Base-by-base conservation (phyloP, 2,888 invertebrate genomes). In the Eristalis pertinax region DNA sequence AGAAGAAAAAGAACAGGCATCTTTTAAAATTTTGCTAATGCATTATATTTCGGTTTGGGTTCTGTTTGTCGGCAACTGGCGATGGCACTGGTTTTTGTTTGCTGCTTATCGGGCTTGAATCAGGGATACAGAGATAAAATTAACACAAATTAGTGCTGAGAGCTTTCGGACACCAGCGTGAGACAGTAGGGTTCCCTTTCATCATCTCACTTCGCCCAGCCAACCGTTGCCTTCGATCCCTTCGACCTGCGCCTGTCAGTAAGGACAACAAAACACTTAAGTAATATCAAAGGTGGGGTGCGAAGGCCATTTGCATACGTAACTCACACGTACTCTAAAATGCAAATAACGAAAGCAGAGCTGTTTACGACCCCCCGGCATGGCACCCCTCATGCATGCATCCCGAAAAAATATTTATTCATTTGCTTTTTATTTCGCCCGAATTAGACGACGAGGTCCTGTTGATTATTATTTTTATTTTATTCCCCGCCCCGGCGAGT, bases 311-410 rank as follows among this genome's bases (percentile, higher is more conserved):
- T 26, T 29, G 38, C 58, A 50, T 50, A 50, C 65, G 56, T 38
- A 58, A 58, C 67, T 75, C 65, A 67, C 67, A 41, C 29, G 68
- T 62, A 76, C 76, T 76, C 76, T 76, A 68, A 76, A 29, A 76
- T 76, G 76, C 60, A 76, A 76, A 76, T 76, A 32, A 60, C 64
- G 43, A 64, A 74, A 64, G 56, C n/a, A n/a, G n/a, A n/a, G 50
- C 60, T 60, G 10, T 24, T 60, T 26, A 43, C 19, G 65, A 24
- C 65, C 76, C 13, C 19, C 65, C 56, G n/a, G 26, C 26, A 26
- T 11, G 22, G 19, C 65, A 0, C 24, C n/a, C 4, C 10, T n/a
- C 5, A 19, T 22, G 41, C 13, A 10, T 10, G 10, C n/a, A 13
- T n/a, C 8, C 19, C 26, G 10, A 43, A 10, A 19, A 56, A 3